A percentile compares a stretch with the other conserved stretches of the same genome.
Evolutionary conservation across 2,797 vertebrate genomes (phyloP).

Genomic region (Rhynchotus rufescens): DNA sequence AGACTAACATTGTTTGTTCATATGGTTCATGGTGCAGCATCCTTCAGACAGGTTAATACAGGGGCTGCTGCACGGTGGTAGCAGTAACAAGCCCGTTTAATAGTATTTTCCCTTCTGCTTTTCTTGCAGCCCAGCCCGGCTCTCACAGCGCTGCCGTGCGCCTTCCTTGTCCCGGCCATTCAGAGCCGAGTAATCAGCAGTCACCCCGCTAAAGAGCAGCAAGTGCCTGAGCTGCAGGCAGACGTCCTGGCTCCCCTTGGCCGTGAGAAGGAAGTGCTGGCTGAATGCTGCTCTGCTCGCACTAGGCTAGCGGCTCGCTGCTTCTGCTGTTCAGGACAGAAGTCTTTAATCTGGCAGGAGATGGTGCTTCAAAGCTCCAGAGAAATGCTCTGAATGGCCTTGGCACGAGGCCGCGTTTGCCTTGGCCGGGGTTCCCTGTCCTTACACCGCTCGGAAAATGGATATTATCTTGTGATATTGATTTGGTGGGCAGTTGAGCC

Average conservation of each 20-base stretch:
- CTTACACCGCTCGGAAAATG: neutral
- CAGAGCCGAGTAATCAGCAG: neutral
- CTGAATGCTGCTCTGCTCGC: neutral
- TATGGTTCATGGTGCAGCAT: rapidly evolving
- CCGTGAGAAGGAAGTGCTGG: neutral
- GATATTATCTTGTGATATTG: neutral
- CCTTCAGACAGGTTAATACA: neutral
- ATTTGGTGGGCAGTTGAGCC: neutral
- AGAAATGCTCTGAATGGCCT: neutral
- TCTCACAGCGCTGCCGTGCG: neutral
- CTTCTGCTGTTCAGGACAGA: neutral
- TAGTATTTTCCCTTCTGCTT: neutral
- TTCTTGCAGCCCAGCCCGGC: rapidly evolving
- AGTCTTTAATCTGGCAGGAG: neutral
- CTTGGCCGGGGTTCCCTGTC: neutral
- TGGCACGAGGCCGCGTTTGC: neutral
- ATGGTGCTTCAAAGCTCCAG: neutral
- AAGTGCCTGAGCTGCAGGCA: neutral
- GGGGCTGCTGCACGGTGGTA: rapidly evolving
- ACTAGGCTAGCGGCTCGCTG: neutral
- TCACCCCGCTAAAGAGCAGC: neutral
- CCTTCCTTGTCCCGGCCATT: neutral
- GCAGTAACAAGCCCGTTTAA: neutral
- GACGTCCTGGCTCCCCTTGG: neutral
- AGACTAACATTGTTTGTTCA: neutral